A percentile compares a stretch with the other conserved stretches of the same genome.
Conservation (phyloP, 2,797 vertebrate species). For the Haliaeetus vocifer region DNA sequence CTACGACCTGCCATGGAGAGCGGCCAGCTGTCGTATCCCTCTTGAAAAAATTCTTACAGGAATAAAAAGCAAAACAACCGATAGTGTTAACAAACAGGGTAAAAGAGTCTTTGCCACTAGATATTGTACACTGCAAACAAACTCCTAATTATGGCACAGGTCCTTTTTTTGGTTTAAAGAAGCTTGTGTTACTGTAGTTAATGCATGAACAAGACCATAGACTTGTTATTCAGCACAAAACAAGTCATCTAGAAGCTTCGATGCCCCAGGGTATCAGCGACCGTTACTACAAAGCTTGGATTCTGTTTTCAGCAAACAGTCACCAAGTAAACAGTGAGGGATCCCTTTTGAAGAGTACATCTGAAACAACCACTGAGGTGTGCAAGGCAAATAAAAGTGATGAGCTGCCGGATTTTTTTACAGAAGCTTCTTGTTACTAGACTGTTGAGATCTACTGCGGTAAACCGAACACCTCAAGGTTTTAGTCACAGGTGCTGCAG, state of each 20-base stretch:
- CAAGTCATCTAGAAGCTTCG: slow-evolving; percentile 48
- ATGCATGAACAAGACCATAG: slow-evolving; percentile 33
- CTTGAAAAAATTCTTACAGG: not conserved
- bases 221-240: slow-evolving; percentile 56
- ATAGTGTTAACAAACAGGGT: slow-evolving; percentile 3
- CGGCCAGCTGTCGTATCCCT: not conserved
- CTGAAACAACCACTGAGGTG: not conserved
- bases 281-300: slow-evolving; percentile 31
- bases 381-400: not conserved
- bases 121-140: slow-evolving; percentile 38
- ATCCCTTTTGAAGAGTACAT: not conserved
- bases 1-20: not conserved
- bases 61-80: slow-evolving; percentile 17
- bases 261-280: slow-evolving; percentile 24
- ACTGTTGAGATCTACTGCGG: not conserved
- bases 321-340: slow-evolving; percentile 29
- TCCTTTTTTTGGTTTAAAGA: slow-evolving; percentile 66
- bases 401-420: not conserved
- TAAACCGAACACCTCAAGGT: not conserved
- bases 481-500: slow-evolving; percentile 87
- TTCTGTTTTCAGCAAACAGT: slow-evolving; percentile 26
- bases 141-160: slow-evolving; percentile 19
- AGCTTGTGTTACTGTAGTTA: slow-evolving; percentile 67
- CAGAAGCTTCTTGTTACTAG: not conserved
- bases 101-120: slow-evolving; percentile 1